Evolutionary conservation across 92 coral and sea anemone genomes (phyloP).

Genomic region (Chrysogorgia sp.): DNA sequence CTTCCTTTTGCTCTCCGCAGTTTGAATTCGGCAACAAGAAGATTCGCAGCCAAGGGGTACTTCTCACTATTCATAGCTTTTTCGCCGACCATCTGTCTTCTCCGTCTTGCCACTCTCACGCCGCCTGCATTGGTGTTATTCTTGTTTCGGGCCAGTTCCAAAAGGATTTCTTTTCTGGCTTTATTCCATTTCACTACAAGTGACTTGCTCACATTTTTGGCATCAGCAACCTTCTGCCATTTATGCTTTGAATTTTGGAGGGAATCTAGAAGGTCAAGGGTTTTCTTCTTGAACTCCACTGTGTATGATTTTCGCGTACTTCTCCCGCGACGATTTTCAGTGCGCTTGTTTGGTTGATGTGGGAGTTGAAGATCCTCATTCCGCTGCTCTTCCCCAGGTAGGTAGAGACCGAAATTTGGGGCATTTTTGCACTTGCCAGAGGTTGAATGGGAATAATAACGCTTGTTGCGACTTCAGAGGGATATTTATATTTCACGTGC

Average conservation of each 20-base stretch:
- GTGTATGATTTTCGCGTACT: constrained; percentile 74
- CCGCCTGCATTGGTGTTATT: constrained; percentile 53
- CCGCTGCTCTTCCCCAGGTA: no score
- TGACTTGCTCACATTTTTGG: constrained; percentile 62
- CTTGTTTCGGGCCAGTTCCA: constrained; percentile 59
- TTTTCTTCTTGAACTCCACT: constrained; percentile 57
- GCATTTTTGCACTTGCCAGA: no score
- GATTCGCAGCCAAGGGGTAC: constrained; percentile 36
- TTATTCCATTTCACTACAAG: constrained; percentile 71
- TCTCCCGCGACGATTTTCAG: no score
- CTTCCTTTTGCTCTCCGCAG: constrained; percentile 39
- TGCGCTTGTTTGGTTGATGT: no score
- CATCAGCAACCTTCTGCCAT: constrained; percentile 61
- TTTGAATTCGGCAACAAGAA: constrained; percentile 35
- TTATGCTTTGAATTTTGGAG: constrained; percentile 40
- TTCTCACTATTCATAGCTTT: constrained; percentile 22
- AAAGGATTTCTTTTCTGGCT: constrained; percentile 33
- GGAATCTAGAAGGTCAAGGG: constrained; percentile 62
- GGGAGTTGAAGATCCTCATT: no score
- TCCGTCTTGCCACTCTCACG: constrained; percentile 53
- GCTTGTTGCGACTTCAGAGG: no score
- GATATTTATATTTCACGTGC: no score
- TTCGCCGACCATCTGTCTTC: constrained; percentile 21
- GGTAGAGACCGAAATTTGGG: no score
- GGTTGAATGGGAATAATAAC: no score